Percentiles rank a stretch among this genome's conserved stretches.
Conservation (phyloP, 2,888 invertebrate genomes). For the Erynnis tages region DNA sequence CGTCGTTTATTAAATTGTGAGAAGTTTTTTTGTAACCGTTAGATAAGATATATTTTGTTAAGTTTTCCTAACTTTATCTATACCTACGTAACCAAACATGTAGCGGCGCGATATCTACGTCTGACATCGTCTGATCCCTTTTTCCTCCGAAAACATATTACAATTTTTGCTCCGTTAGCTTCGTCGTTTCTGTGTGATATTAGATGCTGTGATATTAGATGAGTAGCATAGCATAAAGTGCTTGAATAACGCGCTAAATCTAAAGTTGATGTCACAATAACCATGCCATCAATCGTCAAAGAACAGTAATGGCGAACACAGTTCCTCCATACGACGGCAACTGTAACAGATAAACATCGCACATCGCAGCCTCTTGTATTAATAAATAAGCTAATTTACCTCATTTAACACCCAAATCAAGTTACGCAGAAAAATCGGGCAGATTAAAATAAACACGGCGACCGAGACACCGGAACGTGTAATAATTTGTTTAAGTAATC, state of each 20-base stretch:
- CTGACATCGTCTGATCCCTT: too few species aligned
- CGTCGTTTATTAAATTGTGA: constrained; percentile 20
- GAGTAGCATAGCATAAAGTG: too few species aligned
- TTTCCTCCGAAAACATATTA: too few species aligned
- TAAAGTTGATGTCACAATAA: background rate
- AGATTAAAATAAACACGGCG: background rate
- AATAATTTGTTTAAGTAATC: constrained; percentile 11
- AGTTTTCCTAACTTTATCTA: too few species aligned
- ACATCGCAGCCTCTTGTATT: background rate
- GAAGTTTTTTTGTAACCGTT: constrained; percentile 8
- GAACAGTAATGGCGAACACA: constrained; percentile 5
- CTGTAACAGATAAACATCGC: constrained; percentile 4
- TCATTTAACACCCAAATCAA: constrained; percentile 23
- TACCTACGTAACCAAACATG: too few species aligned
- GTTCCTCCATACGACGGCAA: background rate
- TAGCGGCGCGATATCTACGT: too few species aligned
- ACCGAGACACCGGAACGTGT: constrained; percentile 8
- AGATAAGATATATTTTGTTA: too few species aligned
- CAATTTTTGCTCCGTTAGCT: too few species aligned
- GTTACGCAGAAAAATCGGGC: background rate
- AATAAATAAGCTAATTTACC: constrained; percentile 19
- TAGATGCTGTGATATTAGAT: too few species aligned
- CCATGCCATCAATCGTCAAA: background rate
- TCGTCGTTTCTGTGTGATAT: too few species aligned
- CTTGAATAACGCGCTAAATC: too few species aligned